Conservation (phyloP, 2,888 invertebrate species). For the Zelleria hepariella region DNA sequence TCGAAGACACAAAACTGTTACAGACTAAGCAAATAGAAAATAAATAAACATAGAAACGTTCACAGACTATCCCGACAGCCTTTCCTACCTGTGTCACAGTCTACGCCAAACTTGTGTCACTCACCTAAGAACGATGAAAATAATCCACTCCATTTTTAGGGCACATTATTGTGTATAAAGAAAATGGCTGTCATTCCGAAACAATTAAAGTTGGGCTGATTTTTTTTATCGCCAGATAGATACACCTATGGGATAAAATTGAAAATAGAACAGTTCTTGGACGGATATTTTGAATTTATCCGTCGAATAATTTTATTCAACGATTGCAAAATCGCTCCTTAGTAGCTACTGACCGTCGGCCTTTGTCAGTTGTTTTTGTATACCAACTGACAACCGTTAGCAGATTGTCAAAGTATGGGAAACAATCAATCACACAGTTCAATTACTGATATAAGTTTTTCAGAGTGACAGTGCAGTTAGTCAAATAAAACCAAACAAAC, state of each 20-base stretch:
- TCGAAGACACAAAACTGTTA: conserved; percentile 11
- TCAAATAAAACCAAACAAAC: not conserved
- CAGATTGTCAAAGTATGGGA: too few species aligned
- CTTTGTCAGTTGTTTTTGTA: too few species aligned
- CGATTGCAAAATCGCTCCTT: too few species aligned
- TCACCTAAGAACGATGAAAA: conserved; percentile 42
- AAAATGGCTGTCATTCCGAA: not conserved
- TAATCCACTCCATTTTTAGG: not conserved
- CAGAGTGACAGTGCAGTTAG: not conserved
- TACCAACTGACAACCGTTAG: too few species aligned
- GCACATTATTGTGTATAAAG: not conserved
- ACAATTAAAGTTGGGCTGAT: not conserved
- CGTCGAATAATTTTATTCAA: too few species aligned
- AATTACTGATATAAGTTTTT: not conserved
- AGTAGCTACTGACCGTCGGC: too few species aligned
- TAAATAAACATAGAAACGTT: not conserved
- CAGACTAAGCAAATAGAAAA: conserved; percentile 16
- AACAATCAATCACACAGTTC: not conserved
- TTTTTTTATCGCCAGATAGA: not conserved
- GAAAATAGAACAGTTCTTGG: too few species aligned
- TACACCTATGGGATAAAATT: too few species aligned
- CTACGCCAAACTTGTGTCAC: conserved; percentile 69
- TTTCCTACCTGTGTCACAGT: conserved; percentile 72
- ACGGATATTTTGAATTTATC: too few species aligned
- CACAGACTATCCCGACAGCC: conserved; percentile 18